Percentiles rank a stretch among this genome's conserved stretches.
These are phyloP conservation scores for Pantherophis guttatus DNA, from an alignment of 2,113 vertebrate genomes.

Conservation along the genomic window DNA sequence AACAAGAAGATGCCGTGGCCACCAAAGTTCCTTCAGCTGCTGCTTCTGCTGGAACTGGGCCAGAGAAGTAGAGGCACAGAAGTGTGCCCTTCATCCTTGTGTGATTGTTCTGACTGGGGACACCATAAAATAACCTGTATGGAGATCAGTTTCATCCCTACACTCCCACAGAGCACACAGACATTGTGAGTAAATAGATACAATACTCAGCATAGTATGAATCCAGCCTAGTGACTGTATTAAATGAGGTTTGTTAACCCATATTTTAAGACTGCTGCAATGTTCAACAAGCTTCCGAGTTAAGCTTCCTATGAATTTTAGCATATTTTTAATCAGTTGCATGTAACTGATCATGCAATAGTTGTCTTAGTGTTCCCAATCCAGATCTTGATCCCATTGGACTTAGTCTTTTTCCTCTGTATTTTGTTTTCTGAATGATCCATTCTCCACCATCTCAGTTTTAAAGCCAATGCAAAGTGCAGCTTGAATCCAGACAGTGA, in stretches of 20 bases:
- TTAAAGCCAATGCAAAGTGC: background rate
- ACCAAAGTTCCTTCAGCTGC: conserved; percentile 38
- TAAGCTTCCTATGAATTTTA: background rate
- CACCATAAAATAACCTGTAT: conserved; percentile 82
- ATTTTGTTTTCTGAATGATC: background rate
- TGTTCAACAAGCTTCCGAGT: background rate
- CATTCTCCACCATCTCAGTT: background rate
- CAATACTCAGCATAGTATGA: background rate
- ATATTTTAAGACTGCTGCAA: background rate
- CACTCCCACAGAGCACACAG: conserved; percentile 81
- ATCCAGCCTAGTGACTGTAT: background rate
- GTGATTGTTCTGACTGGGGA: conserved; percentile 83
- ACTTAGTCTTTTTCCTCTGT: background rate
- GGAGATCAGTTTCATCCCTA: conserved; percentile 79
- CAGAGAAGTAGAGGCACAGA: conserved; percentile 30
- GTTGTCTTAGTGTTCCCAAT: background rate
- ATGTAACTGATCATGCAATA: too few species aligned
- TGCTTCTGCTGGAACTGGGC: conserved; percentile 53
- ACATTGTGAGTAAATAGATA: conserved; percentile 82
- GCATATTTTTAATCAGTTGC: background rate
- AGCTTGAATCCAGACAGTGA: background rate
- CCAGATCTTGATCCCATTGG: background rate
- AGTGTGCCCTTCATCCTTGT: conserved; percentile 73
- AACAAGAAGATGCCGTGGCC: conserved; percentile 56
- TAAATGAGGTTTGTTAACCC: background rate